Conservation (phyloP, 2,888 invertebrate species). For the Mythimna impura region DNA sequence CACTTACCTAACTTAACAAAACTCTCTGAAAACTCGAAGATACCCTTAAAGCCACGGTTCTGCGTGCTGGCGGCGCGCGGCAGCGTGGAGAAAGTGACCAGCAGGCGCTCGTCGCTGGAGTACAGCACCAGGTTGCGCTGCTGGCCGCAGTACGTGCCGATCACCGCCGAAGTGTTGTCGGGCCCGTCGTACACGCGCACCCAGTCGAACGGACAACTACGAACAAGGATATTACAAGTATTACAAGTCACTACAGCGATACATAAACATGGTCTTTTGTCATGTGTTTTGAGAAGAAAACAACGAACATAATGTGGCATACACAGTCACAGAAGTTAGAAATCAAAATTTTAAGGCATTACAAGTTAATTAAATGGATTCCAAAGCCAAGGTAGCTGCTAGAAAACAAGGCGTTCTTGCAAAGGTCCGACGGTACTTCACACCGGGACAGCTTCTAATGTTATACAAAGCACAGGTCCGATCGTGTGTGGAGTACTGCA, state of each 20-base stretch:
- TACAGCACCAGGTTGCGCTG: conserved; percentile 98
- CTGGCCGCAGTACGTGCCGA: conserved; percentile 99
- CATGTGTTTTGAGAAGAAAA: no score
- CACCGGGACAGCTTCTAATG: no score
- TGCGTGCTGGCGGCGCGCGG: conserved; percentile 98
- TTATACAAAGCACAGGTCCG: no score
- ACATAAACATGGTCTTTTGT: no score
- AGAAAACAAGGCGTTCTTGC: no score
- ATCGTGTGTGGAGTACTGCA: no score
- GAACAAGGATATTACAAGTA: no score
- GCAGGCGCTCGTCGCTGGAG: conserved; percentile 97
- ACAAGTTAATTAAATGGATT: not conserved
- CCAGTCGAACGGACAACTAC: conserved; percentile 99
- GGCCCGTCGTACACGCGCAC: conserved; percentile 99
- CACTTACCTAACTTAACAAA: conserved; percentile 98
- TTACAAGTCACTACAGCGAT: no score
- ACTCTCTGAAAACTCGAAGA: conserved; percentile 99
- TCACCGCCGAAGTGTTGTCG: conserved; percentile 96
- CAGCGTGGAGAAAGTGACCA: conserved; percentile 97
- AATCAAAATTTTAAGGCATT: not conserved
- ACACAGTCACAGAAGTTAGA: not conserved
- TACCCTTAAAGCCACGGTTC: conserved; percentile 99
- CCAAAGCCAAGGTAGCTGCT: no score
- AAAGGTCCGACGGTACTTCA: no score
- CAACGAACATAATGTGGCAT: no score